Evolutionary conservation across 2,797 vertebrate species (phyloP).

Genomic region (Monodelphis domestica): DNA sequence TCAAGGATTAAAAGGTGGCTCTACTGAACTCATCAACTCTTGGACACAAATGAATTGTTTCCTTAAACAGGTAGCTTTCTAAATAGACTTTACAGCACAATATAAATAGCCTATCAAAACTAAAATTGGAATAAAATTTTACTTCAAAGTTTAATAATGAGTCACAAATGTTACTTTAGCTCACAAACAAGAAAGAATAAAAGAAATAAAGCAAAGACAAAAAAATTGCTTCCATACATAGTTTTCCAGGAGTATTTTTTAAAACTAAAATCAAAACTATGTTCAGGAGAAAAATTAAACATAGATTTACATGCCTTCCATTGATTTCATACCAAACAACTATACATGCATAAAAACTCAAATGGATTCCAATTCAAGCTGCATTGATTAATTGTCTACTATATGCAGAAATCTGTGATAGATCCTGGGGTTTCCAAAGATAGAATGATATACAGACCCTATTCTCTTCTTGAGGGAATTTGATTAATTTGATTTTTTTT

Average conservation of each 20-base stretch:
- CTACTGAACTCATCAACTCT: constrained; percentile 89
- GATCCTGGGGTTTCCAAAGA: neutral
- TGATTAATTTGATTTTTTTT: too few relatives aligned
- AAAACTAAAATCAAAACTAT: neutral
- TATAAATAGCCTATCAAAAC: constrained; percentile 72
- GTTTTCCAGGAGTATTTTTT: neutral
- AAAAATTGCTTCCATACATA: neutral
- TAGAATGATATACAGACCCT: neutral
- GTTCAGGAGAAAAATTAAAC: neutral
- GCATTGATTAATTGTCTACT: neutral
- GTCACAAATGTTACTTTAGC: constrained; percentile 29
- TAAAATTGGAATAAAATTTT: constrained; percentile 77
- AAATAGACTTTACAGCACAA: constrained; percentile 74
- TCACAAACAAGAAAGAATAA: constrained; percentile 11
- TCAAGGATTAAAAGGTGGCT: constrained; percentile 90
- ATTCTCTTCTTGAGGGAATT: neutral
- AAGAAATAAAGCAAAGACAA: neutral
- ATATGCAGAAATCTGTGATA: neutral
- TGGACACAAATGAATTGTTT: constrained; percentile 87
- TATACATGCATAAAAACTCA: neutral
- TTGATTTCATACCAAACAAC: neutral
- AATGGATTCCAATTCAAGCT: neutral
- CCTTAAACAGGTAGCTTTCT: constrained; percentile 89
- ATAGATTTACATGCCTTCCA: neutral
- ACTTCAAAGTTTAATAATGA: constrained; percentile 57